phyloP scores from a whole-genome alignment of 1,140 invertebrate genomes.

The Penaeus indicus region DNA sequence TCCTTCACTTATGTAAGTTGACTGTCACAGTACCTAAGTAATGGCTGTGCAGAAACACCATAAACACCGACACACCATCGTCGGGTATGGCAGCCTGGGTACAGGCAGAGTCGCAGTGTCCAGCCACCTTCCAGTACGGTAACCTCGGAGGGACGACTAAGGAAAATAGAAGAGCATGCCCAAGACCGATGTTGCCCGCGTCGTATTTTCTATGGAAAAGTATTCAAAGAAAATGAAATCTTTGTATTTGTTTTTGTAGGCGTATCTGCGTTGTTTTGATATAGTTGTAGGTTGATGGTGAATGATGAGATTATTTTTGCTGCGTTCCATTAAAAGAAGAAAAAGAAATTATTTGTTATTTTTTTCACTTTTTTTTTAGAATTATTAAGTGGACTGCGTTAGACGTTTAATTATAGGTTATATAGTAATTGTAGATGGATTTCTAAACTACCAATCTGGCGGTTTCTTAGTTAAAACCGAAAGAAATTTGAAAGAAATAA shows the following conservation, averaged over 20 bases:
- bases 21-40: slow-evolving; percentile 13
- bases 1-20: background rate
- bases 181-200: slow-evolving; percentile 46
- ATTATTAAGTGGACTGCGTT: too few relatives aligned
- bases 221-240: background rate
- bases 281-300: too few relatives aligned
- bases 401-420: too few relatives aligned
- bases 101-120: slow-evolving; percentile 52
- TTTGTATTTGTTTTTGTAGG: background rate
- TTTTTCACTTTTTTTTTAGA: too few relatives aligned
- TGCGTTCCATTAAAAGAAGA: too few relatives aligned
- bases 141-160: slow-evolving; percentile 49
- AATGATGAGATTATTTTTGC: too few relatives aligned
- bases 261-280: background rate
- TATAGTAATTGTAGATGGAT: too few relatives aligned
- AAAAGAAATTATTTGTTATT: too few relatives aligned
- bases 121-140: slow-evolving; percentile 48
- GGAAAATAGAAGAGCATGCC: slow-evolving; percentile 54
- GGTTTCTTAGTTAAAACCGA: too few relatives aligned
- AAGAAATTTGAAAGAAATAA: too few relatives aligned
- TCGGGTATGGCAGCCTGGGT: slow-evolving; percentile 38
- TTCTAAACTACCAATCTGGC: too few relatives aligned
- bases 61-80: slow-evolving; percentile 30
- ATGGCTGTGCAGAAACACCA: slow-evolving; percentile 38
- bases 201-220: slow-evolving; percentile 4